Percentiles rank a stretch among this genome's conserved stretches.
phyloP scores from a whole-genome alignment of 2,113 vertebrate genomes.

The Sarotherodon lohbergeri region DNA sequence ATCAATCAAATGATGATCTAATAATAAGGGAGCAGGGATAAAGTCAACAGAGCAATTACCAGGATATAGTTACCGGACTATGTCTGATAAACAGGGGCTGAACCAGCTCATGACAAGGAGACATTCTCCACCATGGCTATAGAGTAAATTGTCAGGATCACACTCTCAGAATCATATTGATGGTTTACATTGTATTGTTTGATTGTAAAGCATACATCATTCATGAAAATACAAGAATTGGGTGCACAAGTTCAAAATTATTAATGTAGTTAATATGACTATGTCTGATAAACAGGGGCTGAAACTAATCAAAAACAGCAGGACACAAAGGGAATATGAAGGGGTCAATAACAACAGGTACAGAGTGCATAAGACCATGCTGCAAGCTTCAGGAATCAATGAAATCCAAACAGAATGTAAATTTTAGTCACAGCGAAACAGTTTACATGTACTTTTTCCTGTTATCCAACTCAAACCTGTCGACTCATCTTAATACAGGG shows the following conservation, averaged over 20 bases:
- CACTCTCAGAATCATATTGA: background rate
- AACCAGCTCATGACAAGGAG: background rate
- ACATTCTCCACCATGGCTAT: background rate
- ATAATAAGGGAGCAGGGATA: background rate
- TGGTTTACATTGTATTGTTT: background rate
- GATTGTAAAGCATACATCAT: background rate
- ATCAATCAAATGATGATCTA: background rate
- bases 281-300: background rate
- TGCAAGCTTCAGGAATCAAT: background rate
- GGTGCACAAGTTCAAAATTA: background rate
- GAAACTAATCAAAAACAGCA: background rate
- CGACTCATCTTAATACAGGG: background rate
- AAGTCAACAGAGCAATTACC: background rate
- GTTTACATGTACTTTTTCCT: background rate
- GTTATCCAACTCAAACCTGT: background rate
- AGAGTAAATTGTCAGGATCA: background rate
- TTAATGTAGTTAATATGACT: background rate
- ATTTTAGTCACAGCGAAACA: background rate
- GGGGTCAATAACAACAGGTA: background rate
- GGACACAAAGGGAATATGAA: background rate
- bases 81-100: background rate
- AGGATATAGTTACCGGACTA: background rate
- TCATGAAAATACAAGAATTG: background rate
- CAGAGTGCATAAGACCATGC: fast-evolving
- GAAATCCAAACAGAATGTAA: background rate